phyloP scores from a whole-genome alignment of 2,113 vertebrate genomes.

The Verasper variegatus region DNA sequence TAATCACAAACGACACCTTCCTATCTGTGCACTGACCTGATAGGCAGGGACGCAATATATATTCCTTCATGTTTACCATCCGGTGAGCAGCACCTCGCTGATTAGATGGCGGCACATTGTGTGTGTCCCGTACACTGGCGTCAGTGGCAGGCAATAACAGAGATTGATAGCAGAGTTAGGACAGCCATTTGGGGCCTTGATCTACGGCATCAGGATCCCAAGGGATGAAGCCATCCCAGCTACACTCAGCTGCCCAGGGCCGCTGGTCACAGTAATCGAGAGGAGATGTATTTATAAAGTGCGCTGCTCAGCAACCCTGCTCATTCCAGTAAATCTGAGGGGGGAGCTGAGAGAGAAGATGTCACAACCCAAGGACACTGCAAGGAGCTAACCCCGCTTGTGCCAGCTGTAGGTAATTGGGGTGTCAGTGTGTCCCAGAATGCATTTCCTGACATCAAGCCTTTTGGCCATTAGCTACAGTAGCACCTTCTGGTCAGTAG shows the following conservation, averaged over 20 bases:
- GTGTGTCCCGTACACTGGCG: constrained; percentile 52
- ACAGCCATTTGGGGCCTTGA: constrained; percentile 77
- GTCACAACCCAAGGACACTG: constrained; percentile 81
- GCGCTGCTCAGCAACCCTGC: constrained; percentile 75
- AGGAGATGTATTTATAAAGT: constrained; percentile 84
- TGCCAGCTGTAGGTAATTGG: constrained; percentile 72
- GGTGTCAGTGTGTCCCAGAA: constrained; percentile 68
- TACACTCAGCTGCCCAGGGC: constrained; percentile 60
- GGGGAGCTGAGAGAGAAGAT: constrained; percentile 74
- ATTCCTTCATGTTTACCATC: constrained; percentile 66
- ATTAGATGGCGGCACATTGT: constrained; percentile 71
- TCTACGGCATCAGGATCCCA: constrained; percentile 71
- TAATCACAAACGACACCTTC: constrained; percentile 7
- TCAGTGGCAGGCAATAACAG: constrained; percentile 73
- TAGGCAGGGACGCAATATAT: constrained; percentile 27
- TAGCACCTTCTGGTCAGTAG: constrained; percentile 14
- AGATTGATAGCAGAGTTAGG: constrained; percentile 80
- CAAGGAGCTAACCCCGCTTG: constrained; percentile 67
- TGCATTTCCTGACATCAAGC: constrained; percentile 52
- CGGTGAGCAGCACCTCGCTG: constrained; percentile 63
- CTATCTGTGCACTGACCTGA: constrained; percentile 20
- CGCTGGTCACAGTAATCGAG: constrained; percentile 76
- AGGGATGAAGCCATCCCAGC: constrained; percentile 79
- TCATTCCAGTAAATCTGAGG: constrained; percentile 82
- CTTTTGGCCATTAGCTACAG: constrained; percentile 26